Evolutionary conservation across 1,140 invertebrate species (phyloP).

Genomic region (Phymastichus coffea): DNA sequence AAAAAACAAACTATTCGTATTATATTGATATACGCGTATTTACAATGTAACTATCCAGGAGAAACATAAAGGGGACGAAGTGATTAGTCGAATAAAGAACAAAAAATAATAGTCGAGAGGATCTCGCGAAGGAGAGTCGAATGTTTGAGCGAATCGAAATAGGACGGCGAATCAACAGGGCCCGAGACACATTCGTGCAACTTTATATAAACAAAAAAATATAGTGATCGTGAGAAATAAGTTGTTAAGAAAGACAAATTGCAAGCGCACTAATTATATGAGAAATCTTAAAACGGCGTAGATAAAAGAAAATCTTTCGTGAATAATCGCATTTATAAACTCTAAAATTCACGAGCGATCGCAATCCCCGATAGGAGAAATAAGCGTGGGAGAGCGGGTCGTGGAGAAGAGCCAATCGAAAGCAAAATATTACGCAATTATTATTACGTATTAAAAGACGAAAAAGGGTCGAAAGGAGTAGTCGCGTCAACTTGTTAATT

Average conservation of each 20-base stretch:
- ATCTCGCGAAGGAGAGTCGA: background rate
- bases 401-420: background rate
- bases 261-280: background rate
- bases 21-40: background rate
- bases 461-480: conserved; percentile 5
- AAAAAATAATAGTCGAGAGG: too few species aligned
- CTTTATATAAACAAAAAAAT: background rate
- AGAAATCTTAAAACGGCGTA: too few species aligned
- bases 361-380: too few species aligned
- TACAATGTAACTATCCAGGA: background rate
- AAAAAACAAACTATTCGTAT: too few species aligned
- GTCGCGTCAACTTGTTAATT: too few species aligned
- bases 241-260: background rate
- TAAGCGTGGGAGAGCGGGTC: too few species aligned
- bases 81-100: too few species aligned
- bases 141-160: background rate
- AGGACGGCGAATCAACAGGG: background rate
- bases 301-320: too few species aligned
- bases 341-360: background rate
- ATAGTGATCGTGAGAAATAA: background rate
- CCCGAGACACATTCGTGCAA: background rate
- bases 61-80: background rate
- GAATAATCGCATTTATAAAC: background rate
- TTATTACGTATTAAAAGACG: conserved; percentile 19
- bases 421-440: conserved; percentile 10